Evolutionary conservation across 2,888 invertebrate species (phyloP).

Genomic region (Loripinus fragilis): DNA sequence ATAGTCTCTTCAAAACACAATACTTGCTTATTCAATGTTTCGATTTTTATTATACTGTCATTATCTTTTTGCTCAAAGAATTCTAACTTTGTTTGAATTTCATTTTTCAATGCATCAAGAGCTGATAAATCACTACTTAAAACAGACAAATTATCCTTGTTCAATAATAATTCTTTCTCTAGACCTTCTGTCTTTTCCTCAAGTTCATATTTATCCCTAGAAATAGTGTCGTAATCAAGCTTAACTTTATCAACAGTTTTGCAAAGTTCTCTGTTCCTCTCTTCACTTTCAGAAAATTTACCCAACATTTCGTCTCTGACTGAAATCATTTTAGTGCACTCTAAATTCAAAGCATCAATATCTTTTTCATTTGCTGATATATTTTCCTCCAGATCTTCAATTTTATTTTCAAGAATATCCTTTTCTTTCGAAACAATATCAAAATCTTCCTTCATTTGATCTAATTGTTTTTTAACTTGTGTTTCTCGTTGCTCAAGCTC

Average conservation of each 20-base stretch:
- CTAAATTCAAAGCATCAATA: conserved; percentile 29
- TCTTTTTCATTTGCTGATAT: conserved; percentile 36
- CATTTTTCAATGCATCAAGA: not conserved
- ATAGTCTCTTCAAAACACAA: not conserved
- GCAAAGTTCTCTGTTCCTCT: conserved; percentile 26
- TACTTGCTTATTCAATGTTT: conserved; percentile 11
- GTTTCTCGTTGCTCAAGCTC: conserved; percentile 50
- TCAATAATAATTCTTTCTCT: conserved; percentile 39
- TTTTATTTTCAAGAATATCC: conserved; percentile 44
- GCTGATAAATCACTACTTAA: not conserved
- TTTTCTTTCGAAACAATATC: conserved; percentile 46
- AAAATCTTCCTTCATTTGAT: conserved; percentile 55
- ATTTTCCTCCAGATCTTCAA: conserved; percentile 36
- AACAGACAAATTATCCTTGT: not conserved
- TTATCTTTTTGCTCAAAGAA: not conserved
- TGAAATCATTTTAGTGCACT: conserved; percentile 31
- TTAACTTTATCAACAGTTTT: conserved; percentile 36
- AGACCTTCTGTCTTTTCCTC: conserved; percentile 46
- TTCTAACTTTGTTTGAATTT: not conserved
- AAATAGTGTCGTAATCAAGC: conserved; percentile 41
- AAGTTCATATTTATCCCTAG: conserved; percentile 52
- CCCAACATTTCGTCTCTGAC: conserved; percentile 28
- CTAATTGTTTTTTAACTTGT: conserved; percentile 32
- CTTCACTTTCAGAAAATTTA: conserved; percentile 32
- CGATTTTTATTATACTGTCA: conserved; percentile 3